These are phyloP conservation scores for Heliocidaris erythrogramma DNA, from an alignment of 35 echinoderm and acorn worm species.

Conservation along the genomic window DNA sequence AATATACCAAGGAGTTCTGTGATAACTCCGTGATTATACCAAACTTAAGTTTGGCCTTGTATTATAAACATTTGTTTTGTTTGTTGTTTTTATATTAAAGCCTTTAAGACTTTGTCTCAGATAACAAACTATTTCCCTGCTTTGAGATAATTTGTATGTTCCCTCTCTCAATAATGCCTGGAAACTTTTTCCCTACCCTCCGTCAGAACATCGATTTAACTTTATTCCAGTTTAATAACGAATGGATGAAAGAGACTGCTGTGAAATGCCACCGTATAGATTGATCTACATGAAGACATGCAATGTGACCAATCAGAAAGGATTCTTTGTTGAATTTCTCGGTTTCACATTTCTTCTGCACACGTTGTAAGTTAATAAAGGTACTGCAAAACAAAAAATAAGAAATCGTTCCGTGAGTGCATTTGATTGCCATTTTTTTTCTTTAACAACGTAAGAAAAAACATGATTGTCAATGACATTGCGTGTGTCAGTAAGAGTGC, in stretches of 20 bases:
- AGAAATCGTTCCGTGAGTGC: neutral
- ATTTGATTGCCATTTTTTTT: neutral
- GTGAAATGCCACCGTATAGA: neutral
- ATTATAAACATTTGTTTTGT: too few relatives aligned
- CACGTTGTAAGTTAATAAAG: neutral
- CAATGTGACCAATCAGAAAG: neutral
- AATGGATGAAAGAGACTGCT: neutral
- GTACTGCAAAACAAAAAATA: neutral
- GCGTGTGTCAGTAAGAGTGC: neutral
- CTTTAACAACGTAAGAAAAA: neutral
- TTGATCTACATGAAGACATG: neutral
- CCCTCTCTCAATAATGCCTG: too few relatives aligned
- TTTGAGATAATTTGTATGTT: too few relatives aligned
- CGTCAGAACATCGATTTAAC: neutral
- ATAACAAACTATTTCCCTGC: too few relatives aligned
- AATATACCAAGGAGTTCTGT: too few relatives aligned
- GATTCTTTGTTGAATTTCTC: neutral
- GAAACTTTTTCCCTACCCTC: too few relatives aligned
- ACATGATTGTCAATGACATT: neutral
- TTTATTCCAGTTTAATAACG: neutral
- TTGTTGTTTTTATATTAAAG: too few relatives aligned
- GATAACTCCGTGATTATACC: too few relatives aligned
- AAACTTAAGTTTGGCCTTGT: too few relatives aligned
- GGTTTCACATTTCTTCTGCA: neutral
- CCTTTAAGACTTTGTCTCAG: too few relatives aligned